Evolutionary conservation across 2,888 invertebrate species (phyloP).

Genomic region (Leptogaster cylindrica): DNA sequence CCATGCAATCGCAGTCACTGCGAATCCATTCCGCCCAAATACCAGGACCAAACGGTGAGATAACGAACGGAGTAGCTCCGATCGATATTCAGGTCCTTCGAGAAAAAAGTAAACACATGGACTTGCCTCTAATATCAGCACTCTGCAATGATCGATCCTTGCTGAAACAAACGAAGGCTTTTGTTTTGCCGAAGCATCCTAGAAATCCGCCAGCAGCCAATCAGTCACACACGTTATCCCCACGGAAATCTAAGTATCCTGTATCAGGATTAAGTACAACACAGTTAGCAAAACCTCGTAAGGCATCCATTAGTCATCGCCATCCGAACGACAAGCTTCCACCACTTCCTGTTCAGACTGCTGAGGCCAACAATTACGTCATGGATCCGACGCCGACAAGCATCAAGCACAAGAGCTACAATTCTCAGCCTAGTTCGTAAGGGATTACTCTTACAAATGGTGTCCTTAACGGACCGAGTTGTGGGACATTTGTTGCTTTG

Average conservation of each 20-base stretch:
- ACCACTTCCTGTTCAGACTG: conserved; percentile 68
- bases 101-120: conserved; percentile 87
- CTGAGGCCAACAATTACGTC: conserved; percentile 76
- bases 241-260: conserved; percentile 66
- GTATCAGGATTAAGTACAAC: conserved; percentile 70
- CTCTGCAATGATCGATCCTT: conserved; percentile 91
- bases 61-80: conserved; percentile 54
- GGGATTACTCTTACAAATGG: neutral
- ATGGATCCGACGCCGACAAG: conserved; percentile 59
- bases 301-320: conserved; percentile 68
- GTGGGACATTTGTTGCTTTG: too few species aligned
- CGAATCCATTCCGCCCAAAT: conserved; percentile 65
- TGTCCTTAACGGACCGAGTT: neutral
- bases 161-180: conserved; percentile 86
- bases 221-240: conserved; percentile 50
- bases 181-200: conserved; percentile 77
- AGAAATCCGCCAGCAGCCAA: conserved; percentile 47
- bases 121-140: conserved; percentile 90
- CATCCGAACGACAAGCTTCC: conserved; percentile 81
- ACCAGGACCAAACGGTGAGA: conserved; percentile 58
- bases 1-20: conserved; percentile 3
- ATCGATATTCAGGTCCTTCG: conserved; percentile 83
- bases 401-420: conserved; percentile 59
- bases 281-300: conserved; percentile 67
- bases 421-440: conserved; percentile 47